Conservation (phyloP, 2,113 vertebrate genomes). For the Talpa occidentalis region DNA sequence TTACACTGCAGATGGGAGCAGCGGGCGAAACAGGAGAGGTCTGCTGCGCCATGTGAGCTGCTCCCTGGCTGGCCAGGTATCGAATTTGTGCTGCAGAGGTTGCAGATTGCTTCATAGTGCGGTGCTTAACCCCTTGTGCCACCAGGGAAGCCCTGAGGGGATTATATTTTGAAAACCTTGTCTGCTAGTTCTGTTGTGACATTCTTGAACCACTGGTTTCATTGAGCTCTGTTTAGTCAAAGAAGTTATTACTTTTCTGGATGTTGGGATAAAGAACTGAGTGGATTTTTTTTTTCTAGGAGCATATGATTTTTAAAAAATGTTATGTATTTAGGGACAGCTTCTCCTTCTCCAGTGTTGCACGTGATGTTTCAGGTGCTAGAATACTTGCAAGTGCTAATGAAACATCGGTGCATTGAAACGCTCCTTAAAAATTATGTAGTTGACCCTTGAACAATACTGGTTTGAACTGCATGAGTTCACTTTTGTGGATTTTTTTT, state of each 20-base stretch:
- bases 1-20: no score
- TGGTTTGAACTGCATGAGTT: no score
- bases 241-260: neutral
- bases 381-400: neutral
- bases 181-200: neutral
- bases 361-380: neutral
- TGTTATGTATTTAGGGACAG: neutral
- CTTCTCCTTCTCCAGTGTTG: neutral
- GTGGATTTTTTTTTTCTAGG: neutral
- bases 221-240: constrained; percentile 21
- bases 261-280: constrained; percentile 28
- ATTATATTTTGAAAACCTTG: constrained; percentile 5
- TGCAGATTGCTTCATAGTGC: no score
- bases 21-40: no score
- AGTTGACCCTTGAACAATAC: no score
- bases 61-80: no score
- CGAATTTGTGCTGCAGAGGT: no score
- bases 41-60: no score
- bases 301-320: constrained; percentile 18
- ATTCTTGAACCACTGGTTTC: neutral
- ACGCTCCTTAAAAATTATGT: neutral
- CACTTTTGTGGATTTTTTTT: no score
- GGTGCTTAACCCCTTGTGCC: no score
- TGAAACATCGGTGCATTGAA: neutral
- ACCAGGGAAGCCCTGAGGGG: no score